A percentile compares a stretch with the other conserved stretches of the same genome.
Evolutionary conservation across 2,888 invertebrate species (phyloP).

Genomic region (Volucella bombylans): DNA sequence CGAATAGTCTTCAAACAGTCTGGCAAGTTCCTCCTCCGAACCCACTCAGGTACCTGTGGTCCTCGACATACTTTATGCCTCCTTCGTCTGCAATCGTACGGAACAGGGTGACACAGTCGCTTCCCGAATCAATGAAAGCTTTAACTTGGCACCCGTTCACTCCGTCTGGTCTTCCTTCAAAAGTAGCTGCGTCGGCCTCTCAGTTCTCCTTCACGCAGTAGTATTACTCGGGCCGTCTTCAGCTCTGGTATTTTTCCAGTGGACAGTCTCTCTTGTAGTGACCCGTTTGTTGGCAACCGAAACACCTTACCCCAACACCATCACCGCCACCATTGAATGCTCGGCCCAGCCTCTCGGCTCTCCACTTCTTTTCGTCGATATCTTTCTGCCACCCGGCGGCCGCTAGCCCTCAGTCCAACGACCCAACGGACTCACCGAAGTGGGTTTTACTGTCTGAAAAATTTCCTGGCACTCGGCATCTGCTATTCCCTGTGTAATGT

Average conservation of each 20-base stretch:
- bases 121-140: neutral
- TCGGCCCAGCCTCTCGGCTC: too few relatives aligned
- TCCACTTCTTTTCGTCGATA: too few relatives aligned
- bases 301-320: neutral
- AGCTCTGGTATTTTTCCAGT: too few relatives aligned
- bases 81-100: neutral
- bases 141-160: neutral
- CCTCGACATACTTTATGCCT: conserved; percentile 8
- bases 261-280: neutral
- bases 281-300: neutral
- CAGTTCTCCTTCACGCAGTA: neutral
- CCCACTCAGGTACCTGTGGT: neutral
- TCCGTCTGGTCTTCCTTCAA: neutral
- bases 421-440: too few relatives aligned
- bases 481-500: too few relatives aligned
- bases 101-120: neutral
- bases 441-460: too few relatives aligned
- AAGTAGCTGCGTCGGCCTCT: neutral
- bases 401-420: too few relatives aligned
- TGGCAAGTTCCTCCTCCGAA: neutral
- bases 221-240: too few relatives aligned
- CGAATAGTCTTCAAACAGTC: neutral
- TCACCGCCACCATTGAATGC: too few relatives aligned
- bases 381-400: too few relatives aligned
- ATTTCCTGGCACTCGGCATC: too few relatives aligned